These are phyloP conservation scores for Pelobates cultripes DNA, from an alignment of 2,797 vertebrate species.

Conservation along the genomic window DNA sequence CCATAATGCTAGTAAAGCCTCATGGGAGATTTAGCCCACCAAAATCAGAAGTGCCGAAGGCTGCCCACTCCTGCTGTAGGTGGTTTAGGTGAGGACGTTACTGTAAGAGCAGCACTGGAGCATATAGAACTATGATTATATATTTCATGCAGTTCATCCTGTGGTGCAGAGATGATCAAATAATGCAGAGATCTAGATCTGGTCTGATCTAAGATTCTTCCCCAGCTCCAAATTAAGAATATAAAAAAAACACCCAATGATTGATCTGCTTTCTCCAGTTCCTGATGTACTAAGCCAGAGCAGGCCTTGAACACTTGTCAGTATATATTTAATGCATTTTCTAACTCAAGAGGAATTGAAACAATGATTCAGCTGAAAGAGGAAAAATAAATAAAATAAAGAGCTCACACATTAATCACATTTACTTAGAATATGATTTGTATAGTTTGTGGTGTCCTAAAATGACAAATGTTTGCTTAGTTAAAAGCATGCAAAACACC, in stretches of 20 bases:
- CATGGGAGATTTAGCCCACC: too few relatives aligned
- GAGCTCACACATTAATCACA: not conserved
- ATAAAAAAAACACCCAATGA: not conserved
- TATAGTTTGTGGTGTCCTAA: not conserved
- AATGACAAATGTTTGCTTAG: not conserved
- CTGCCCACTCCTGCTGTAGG: too few relatives aligned
- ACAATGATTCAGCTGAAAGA: not conserved
- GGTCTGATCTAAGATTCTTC: not conserved
- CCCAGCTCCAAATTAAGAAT: not conserved
- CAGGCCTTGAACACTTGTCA: not conserved
- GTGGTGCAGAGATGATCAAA: too few relatives aligned
- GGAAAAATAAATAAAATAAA: not conserved
- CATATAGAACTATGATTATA: too few relatives aligned
- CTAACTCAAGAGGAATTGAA: not conserved
- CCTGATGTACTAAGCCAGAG: not conserved
- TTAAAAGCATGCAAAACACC: slow-evolving; percentile 8
- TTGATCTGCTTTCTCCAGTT: not conserved
- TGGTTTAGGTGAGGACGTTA: too few relatives aligned
- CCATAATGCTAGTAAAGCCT: too few relatives aligned
- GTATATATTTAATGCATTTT: not conserved
- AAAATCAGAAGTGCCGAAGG: too few relatives aligned
- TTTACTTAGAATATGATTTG: not conserved
- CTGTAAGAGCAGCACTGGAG: too few relatives aligned
- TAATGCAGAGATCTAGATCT: not conserved
- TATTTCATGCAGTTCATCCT: too few relatives aligned